Evolutionary conservation across 2,888 invertebrate genomes (phyloP), one percentile per base, ranked within the genome.

Genomic region (Dolomedes plantarius): DNA sequence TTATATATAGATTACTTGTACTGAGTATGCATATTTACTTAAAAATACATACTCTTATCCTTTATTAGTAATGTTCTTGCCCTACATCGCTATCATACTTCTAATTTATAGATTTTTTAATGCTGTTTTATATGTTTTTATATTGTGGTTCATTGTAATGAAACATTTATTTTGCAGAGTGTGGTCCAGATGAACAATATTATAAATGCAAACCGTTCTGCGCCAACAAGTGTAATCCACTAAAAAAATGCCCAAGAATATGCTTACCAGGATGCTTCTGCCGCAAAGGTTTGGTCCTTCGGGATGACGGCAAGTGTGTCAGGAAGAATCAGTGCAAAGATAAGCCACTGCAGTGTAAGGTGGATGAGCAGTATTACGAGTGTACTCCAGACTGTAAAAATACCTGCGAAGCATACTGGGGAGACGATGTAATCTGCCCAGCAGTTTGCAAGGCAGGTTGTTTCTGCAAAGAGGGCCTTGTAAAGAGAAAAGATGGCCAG

Each of bases 211-310:
- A 6, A 19, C 67, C 32, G 9, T 32, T 32, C 67, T 67, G 19
- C 19, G 6, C 32, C 7, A 32, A 31, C 32, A 19, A 67, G 5
- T 67, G 27, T 19, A 1, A 67, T 19, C 32, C 67, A 7, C n/a
- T 16, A 0, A 67, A 19, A 32, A 19, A 32, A 1, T 67, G 32
- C 9, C 32, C n/a, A 1, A n/a, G 16, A 9, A 50, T 62, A 3
- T 85, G 85, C 28, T 2, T 65, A 1, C 16, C 46, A 11, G 77
- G 83, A 0, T 83, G 83, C 31, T 71, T 72, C 72, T 83, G 83
- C 65, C 72, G 77, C 9, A 46, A 77, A 0, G 72, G 72, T 1
- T n/a, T 77, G 28, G 65, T 83, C 16, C 36, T 72, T 72, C 67
- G 64, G 41, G 77, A 72, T 27, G 23, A 83, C 13, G 83, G 83